Percentiles rank a stretch among this genome's conserved stretches.
phyloP scores from a whole-genome alignment of 2,113 vertebrate species.

The Lichenostomus cassidix region DNA sequence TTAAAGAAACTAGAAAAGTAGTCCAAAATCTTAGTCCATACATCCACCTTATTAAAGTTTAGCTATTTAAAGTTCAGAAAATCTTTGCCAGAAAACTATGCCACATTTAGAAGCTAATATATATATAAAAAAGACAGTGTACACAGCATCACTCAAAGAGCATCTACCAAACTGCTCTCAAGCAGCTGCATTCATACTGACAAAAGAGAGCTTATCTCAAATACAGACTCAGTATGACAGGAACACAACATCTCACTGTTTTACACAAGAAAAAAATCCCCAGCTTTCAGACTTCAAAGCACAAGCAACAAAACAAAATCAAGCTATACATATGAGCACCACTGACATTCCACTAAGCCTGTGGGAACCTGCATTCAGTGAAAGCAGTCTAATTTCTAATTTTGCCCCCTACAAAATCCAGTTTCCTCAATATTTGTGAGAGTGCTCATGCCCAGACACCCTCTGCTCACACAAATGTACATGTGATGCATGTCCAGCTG shows the following conservation, averaged over 20 bases:
- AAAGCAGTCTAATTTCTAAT: neutral
- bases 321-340: neutral
- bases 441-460: neutral
- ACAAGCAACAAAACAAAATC: neutral
- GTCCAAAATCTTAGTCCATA: neutral
- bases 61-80: neutral
- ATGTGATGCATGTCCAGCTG: neutral
- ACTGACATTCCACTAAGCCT: fast-evolving
- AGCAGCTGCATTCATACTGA: neutral
- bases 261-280: neutral
- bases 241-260: neutral
- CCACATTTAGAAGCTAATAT: neutral
- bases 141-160: neutral
- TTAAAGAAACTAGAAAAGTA: neutral
- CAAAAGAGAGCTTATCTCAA: neutral
- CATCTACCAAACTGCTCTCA: neutral
- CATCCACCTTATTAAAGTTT: neutral
- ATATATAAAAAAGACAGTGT: neutral
- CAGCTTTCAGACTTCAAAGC: neutral
- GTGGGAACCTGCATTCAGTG: neutral
- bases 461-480: neutral
- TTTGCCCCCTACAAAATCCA: neutral
- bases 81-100: neutral
- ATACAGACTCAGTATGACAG: neutral
- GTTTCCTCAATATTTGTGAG: neutral